Percentiles rank a stretch among this genome's conserved stretches.
phyloP scores from a whole-genome alignment of 2,113 vertebrate genomes.

The Chaetura pelagica region DNA sequence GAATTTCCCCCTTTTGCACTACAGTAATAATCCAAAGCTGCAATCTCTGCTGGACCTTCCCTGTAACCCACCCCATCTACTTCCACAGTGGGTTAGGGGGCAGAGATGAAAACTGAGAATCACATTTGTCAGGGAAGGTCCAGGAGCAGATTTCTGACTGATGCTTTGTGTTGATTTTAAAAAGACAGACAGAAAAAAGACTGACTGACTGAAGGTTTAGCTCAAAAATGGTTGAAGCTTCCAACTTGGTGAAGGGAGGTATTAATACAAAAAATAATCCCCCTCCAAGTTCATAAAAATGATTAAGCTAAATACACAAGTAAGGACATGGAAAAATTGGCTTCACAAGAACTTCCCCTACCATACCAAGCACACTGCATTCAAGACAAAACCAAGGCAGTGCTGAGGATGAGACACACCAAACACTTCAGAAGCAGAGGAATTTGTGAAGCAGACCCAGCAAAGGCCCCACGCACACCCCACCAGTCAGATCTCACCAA shows the following conservation, averaged over 20 bases:
- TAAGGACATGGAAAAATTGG: not conserved
- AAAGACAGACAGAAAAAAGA: not conserved
- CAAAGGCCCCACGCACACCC: accelerated
- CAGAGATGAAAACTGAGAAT: not conserved
- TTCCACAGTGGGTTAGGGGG: not conserved
- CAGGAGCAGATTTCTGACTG: not conserved
- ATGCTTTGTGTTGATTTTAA: not conserved
- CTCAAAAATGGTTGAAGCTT: not conserved
- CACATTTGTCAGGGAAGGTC: not conserved
- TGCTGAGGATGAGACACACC: not conserved
- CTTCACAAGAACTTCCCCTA: not conserved
- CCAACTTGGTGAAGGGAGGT: not conserved
- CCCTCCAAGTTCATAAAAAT: not conserved
- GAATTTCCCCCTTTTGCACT: not conserved
- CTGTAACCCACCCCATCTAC: not conserved
- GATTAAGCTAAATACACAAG: not conserved
- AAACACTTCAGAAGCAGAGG: not conserved
- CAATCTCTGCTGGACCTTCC: not conserved
- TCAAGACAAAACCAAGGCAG: accelerated
- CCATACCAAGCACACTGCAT: not conserved
- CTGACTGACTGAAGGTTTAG: not conserved
- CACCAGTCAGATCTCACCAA: not conserved
- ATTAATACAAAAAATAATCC: not conserved
- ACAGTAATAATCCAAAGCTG: not conserved
- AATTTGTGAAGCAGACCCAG: not conserved